Base-by-base conservation (phyloP, 1,140 invertebrate genomes). In the Ptiloglossa arizonensis region DNA sequence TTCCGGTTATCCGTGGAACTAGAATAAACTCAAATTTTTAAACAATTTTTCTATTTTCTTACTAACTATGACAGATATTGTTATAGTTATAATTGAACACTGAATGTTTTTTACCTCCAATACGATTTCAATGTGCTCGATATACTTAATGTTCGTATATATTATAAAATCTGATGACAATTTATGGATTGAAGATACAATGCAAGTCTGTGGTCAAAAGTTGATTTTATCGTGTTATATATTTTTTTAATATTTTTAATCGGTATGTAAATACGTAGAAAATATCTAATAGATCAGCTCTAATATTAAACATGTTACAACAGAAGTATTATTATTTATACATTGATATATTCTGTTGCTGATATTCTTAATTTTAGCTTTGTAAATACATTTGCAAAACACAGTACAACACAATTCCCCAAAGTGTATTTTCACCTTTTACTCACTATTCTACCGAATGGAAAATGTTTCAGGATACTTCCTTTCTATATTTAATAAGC, bases 221-320 rank as follows among this genome's bases (percentile, higher is more conserved):
- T 35, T 2, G 6, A 35, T 35, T 35, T 35, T 35, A 35, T 35
- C 6, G 6, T 35, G 32, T 41, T 11, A 41, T 41, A 41, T 41
- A 41, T 41, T 13, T 44, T 44, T 13, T 5, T 22, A 9, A 6
- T 3, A 27, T 32, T 19, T 60, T 56, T 27, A 56, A 56, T 13
- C n/a, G 24, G 2, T 15, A 56, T 35, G 24, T 13, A 19, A 41
- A 38, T 41, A n/a, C n/a, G 6, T 22, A 41, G n/a, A 38, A 60
- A n/a, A 2, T 41, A 41, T n/a, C 4, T 59, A n/a, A 60, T 19
- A 15, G n/a, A 62, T 62, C 59, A 62, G 35, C 9, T 8, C 59
- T 62, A 62, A 62, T 62, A 62, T 62, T 62, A 62, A 62, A 62
- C 59, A 41, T 22, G 5, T 24, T 44, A 38, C 32, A n/a, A 22